Percentiles rank a stretch among this genome's conserved stretches.
Evolutionary conservation across 2,888 invertebrate species (phyloP).

Genomic region (Tortrix viridana): DNA sequence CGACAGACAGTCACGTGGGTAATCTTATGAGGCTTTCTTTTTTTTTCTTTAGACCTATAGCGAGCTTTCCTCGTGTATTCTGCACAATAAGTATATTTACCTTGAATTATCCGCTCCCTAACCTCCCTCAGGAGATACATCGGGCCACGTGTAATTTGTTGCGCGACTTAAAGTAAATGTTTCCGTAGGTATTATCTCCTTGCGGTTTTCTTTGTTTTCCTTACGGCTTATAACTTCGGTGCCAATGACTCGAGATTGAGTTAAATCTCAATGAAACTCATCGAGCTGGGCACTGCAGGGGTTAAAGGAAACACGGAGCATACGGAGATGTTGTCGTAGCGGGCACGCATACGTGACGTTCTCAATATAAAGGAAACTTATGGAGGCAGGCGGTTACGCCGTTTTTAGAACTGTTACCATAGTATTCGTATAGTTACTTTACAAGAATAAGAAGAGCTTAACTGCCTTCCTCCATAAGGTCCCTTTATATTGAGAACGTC

Average conservation of each 20-base stretch:
- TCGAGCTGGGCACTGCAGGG: too few relatives aligned
- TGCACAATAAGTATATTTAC: slow-evolving; percentile 2
- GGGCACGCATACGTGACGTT: slow-evolving; percentile 5
- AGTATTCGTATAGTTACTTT: too few relatives aligned
- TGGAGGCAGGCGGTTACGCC: too few relatives aligned
- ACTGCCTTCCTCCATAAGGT: too few relatives aligned
- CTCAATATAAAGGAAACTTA: too few relatives aligned
- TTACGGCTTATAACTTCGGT: neutral
- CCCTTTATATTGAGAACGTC: too few relatives aligned
- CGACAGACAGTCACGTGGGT: too few relatives aligned
- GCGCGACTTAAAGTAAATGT: slow-evolving; percentile 25
- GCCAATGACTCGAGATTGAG: neutral
- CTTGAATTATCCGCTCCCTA: neutral
- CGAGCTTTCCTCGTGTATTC: neutral
- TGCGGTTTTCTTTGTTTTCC: slow-evolving; percentile 31
- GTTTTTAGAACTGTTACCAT: too few relatives aligned
- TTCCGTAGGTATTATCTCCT: slow-evolving; percentile 13
- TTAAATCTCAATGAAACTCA: neutral
- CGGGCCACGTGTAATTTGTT: slow-evolving; percentile 14
- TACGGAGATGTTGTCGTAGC: neutral
- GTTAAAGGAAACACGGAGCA: slow-evolving; percentile 4
- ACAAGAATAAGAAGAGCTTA: too few relatives aligned
- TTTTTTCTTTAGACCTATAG: neutral
- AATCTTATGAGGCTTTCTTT: too few relatives aligned
- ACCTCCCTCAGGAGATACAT: neutral